Evolutionary conservation across 2,888 invertebrate species (phyloP).

Genomic region (Tethea ocularis): DNA sequence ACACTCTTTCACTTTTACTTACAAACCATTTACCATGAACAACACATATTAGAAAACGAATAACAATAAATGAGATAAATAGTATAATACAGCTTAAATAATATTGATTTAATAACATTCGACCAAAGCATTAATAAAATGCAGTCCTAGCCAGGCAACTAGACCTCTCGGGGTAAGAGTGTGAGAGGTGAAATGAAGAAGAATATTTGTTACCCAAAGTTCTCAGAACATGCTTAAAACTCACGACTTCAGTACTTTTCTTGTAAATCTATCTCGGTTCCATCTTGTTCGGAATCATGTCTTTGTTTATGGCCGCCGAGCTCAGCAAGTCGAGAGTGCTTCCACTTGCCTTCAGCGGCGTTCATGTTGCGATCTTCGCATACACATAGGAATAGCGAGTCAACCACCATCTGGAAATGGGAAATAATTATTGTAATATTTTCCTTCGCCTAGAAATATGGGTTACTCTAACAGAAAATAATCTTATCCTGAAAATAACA

Average conservation of each 20-base stretch:
- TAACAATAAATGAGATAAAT: not conserved
- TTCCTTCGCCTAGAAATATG: too few species aligned
- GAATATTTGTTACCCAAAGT: constrained; percentile 3
- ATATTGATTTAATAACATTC: not conserved
- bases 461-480: too few species aligned
- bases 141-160: not conserved
- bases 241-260: constrained; percentile 63
- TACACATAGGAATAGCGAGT: constrained; percentile 96
- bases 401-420: constrained; percentile 92
- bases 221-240: constrained; percentile 7
- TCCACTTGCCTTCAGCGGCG: constrained; percentile 87
- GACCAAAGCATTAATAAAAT: not conserved
- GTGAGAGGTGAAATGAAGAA: too few species aligned
- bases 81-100: not conserved
- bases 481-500: too few species aligned
- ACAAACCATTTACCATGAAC: not conserved
- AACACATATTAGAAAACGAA: not conserved
- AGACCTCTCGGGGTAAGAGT: not conserved
- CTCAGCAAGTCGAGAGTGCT: constrained; percentile 83
- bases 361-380: constrained; percentile 96
- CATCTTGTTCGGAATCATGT: constrained; percentile 40
- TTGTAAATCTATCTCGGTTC: constrained; percentile 61
- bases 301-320: constrained; percentile 70
- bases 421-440: not conserved
- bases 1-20: not conserved